A percentile compares a stretch with the other conserved stretches of the same genome.
These are phyloP conservation scores for Drosophila diplacantha DNA, from an alignment of 2,888 invertebrate species.

Conservation along the genomic window DNA sequence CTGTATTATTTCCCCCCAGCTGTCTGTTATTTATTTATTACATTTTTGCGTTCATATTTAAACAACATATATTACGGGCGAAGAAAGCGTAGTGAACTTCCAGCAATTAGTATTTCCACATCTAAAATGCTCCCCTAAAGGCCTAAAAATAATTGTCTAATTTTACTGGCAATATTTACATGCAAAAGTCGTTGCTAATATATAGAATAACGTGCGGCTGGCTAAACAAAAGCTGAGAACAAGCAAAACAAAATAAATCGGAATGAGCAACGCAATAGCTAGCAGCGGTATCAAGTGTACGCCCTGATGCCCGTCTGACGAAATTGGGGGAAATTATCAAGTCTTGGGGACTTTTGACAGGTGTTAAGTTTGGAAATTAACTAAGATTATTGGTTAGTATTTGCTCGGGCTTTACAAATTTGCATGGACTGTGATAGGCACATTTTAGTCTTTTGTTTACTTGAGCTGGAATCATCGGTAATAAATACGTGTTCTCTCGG, in stretches of 20 bases:
- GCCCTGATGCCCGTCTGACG: not conserved
- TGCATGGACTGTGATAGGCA: conserved; percentile 3
- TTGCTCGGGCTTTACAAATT: conserved; percentile 10
- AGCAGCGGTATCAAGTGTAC: conserved; percentile 17
- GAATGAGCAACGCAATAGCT: conserved; percentile 9
- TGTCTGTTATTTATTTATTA: conserved; percentile 30
- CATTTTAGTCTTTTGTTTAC: conserved; percentile 11
- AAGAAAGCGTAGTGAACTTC: not conserved
- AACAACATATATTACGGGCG: conserved; percentile 50
- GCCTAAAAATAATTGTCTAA: conserved; percentile 8
- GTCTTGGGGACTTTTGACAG: conserved; percentile 8
- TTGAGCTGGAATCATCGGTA: not conserved
- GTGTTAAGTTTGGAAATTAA: conserved; percentile 15
- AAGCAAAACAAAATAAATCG: conserved; percentile 4
- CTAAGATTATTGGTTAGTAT: conserved; percentile 9
- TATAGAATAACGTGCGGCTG: not conserved
- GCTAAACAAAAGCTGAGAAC: conserved; percentile 8
- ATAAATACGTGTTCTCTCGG: not conserved
- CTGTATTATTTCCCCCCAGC: conserved; percentile 8
- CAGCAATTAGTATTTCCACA: conserved; percentile 9
- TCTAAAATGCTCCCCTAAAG: not conserved
- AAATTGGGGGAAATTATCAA: conserved; percentile 12
- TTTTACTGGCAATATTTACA: conserved; percentile 4
- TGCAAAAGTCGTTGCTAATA: conserved; percentile 3
- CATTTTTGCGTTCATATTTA: conserved; percentile 32